Base-by-base conservation (phyloP, 2,113 vertebrate genomes). In the Pogonocichla stellata region DNA sequence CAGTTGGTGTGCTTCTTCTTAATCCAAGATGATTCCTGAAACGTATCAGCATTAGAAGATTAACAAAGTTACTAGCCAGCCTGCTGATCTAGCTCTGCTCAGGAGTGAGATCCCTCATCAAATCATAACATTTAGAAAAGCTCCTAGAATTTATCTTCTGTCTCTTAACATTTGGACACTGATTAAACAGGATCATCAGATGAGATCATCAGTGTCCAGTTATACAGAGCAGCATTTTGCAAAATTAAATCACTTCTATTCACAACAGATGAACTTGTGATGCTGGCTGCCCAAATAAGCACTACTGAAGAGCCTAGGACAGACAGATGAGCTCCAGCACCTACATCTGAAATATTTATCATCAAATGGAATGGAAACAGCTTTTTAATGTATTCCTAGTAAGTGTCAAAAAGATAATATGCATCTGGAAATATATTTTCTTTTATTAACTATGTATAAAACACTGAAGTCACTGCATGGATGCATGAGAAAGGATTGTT, bases 101-200 rank as follows among this genome's bases (percentile, higher is more conserved):
- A 22, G 69, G 64, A 78, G 51, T 75, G 65, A 94, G 96, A 93
- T 58, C 57, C 31, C 40, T 91, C 28, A 51, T 89, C n/a, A n/a
- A 74, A 86, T 26, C 22, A 6, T 81, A 81, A 92, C 72, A 81
- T 95, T 97, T 92, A 89, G 83, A 93, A 96, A 91, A 90, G 34
- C 77, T 84, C 65, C 53, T 92, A 43, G 57, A 88, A 95, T 86
- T 86, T 90, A 62, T 62, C 61, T 57, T 84, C 29, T 58, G 19
- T 29, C 69, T 48, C 56, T 92, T 92, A 84, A 84, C 77, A 83
- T 92, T 93, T 91, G 77, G 83, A 74, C 26, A 64, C 51, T 84
- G 86, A 93, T 94, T 90, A 94, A 95, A 86, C n/a, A 50, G 50
- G 66, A 87, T 82, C 43, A 74, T 74, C 38, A 82, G 77, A 88